Conservation (phyloP, 2,888 invertebrate species). For the Synanthedon vespiformis region DNA sequence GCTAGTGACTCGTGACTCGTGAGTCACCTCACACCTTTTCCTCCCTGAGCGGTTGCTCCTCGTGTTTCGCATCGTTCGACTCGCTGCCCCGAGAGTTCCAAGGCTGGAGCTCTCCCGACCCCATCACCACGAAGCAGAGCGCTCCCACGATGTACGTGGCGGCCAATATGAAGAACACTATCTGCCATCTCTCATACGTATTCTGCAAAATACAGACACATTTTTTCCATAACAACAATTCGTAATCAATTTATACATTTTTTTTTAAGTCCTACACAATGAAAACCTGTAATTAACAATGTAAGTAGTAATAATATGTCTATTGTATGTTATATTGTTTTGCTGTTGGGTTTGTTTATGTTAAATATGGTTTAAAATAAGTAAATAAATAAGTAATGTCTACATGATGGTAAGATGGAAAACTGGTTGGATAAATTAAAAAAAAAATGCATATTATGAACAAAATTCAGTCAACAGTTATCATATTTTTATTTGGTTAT, state of each 20-base stretch:
- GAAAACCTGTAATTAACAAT: no score
- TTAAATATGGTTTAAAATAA: no score
- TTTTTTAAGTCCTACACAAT: no score
- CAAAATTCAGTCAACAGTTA: no score
- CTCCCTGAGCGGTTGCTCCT: constrained; percentile 52
- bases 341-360: no score
- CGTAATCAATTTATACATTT: no score
- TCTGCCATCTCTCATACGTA: constrained; percentile 82
- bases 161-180: constrained; percentile 84
- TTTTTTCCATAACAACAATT: no score
- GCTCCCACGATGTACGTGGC: constrained; percentile 78
- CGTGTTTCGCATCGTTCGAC: constrained; percentile 16
- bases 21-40: constrained; percentile 29
- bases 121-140: constrained; percentile 72
- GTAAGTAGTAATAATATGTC: no score
- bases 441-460: no score
- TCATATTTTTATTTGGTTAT: background rate
- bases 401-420: background rate
- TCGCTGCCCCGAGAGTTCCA: constrained; percentile 38
- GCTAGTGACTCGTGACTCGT: background rate
- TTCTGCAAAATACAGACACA: constrained; percentile 54
- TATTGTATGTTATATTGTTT: no score
- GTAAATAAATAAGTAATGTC: no score
- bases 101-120: constrained; percentile 74
- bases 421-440: background rate